Evolutionary conservation across 2,888 invertebrate species (phyloP), one percentile per base, ranked within the genome.

Genomic region (Magallana nippona): DNA sequence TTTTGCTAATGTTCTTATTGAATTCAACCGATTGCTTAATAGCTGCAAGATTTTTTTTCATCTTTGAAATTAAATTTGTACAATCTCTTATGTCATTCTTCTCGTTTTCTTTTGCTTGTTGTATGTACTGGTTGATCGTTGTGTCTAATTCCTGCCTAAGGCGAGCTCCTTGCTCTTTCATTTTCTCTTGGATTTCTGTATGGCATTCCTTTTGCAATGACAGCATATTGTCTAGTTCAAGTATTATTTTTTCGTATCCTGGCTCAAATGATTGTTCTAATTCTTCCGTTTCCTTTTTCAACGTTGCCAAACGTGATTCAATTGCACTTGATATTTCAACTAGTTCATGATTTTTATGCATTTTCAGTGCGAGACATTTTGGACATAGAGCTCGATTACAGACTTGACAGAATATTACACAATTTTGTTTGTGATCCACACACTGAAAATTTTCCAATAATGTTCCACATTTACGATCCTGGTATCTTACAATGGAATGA

Each of bases 301-400:
- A n/a, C 13, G 17, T 60, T 60, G 17, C 60, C 8, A 60, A 60
- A 13, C 17, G 60, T n/a, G n/a, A 58, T n/a, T 60, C n/a, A n/a
- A 15, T 60, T n/a, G 17, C n/a, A 5, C 17, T n/a, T 17, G 60
- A 60, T n/a, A 60, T 60, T 60, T 60, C 60, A 60, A 60, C 60
- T n/a, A 60, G 60, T n/a, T 60, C 60, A 60, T 60, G 60, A 60
- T 60, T 60, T 60, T 15, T 60, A 60, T 60, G 60, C 0, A 8
- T 15, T 60, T 60, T 60, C n/a, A n/a, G n/a, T 60, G 60, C 60
- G n/a, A 60, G 60, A 8, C 60, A 60, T 60, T 60, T 60, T n/a
- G 60, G n/a, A 60, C 60, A 60, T 60, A 60, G n/a, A 60, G 60
- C n/a, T n/a, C 13, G 17, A n/a, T 60, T n/a, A 8, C 60, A 60